Percentiles rank a stretch among this genome's conserved stretches.
phyloP scores from a whole-genome alignment of 2,113 vertebrate species.

The Dipodomys merriami region DNA sequence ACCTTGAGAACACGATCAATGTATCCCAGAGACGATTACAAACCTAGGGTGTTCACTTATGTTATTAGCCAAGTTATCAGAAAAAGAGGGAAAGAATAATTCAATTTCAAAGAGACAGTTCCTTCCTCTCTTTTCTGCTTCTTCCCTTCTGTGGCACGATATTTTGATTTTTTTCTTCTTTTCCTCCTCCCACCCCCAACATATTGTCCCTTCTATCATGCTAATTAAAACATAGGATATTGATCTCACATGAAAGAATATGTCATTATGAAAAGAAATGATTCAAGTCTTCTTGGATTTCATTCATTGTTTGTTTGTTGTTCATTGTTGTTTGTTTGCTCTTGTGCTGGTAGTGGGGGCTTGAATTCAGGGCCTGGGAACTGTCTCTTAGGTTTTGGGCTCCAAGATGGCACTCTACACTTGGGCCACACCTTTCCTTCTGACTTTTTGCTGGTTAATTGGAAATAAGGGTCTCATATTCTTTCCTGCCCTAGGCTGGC shows the following conservation, averaged over 20 bases:
- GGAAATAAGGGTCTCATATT: no score
- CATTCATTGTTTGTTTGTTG: neutral
- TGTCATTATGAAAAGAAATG: neutral
- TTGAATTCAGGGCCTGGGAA: no score
- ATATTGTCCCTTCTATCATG: neutral
- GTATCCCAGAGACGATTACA: neutral
- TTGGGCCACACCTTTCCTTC: no score
- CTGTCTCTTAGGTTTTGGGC: no score
- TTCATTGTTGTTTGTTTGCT: no score
- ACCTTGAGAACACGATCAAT: neutral
- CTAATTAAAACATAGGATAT: neutral
- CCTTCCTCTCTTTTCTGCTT: neutral
- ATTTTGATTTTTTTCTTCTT: neutral
- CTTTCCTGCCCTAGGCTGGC: no score
- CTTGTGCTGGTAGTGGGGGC: no score
- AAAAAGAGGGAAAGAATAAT: neutral
- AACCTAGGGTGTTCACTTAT: neutral
- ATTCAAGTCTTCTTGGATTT: neutral
- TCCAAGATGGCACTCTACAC: no score
- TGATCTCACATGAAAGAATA: neutral
- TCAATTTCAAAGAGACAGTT: neutral
- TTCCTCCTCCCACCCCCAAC: neutral
- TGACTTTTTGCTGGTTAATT: no score
- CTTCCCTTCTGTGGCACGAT: neutral
- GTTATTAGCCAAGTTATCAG: neutral